Percentiles rank a stretch among this genome's conserved stretches.
Conservation (phyloP, 2,888 invertebrate genomes). For the Lasioglossum villosulum region DNA sequence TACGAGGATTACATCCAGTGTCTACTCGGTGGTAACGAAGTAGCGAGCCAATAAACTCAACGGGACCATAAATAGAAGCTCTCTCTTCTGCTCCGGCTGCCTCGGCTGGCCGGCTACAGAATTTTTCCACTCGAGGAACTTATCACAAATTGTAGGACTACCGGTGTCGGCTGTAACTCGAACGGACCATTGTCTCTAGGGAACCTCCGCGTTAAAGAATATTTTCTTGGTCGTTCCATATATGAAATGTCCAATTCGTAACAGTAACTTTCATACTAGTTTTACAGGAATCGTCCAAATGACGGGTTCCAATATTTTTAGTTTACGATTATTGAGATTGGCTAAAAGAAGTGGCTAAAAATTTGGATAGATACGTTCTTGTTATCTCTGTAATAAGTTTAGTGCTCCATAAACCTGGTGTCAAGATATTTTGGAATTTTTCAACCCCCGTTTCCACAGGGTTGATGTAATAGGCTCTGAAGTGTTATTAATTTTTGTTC, state of each 20-base stretch:
- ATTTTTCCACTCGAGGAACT: not conserved
- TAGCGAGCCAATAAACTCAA: slow-evolving; percentile 5
- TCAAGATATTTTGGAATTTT: not conserved
- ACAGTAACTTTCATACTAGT: too few relatives aligned
- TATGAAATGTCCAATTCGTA: too few relatives aligned
- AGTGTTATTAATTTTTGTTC: not conserved
- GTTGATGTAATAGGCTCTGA: not conserved
- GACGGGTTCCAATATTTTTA: not conserved
- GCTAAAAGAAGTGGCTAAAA: too few relatives aligned
- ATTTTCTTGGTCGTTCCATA: not conserved
- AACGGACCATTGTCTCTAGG: not conserved
- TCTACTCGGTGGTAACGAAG: slow-evolving; percentile 11
- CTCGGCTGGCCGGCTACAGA: not conserved
- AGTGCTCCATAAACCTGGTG: too few relatives aligned
- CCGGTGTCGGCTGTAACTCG: not conserved
- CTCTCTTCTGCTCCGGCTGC: not conserved
- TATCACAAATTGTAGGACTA: not conserved
- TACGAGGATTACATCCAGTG: slow-evolving; percentile 9
- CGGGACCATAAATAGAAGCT: slow-evolving; percentile 11
- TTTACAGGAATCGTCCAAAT: too few relatives aligned
- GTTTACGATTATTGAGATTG: not conserved
- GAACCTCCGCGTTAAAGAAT: not conserved
- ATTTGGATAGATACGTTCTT: too few relatives aligned
- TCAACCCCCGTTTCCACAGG: not conserved
- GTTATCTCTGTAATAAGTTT: too few relatives aligned